A percentile compares a stretch with the other conserved stretches of the same genome.
These are phyloP conservation scores for Disparrhopalites patrizii DNA, from an alignment of 2,888 invertebrate genomes.

Conservation along the genomic window DNA sequence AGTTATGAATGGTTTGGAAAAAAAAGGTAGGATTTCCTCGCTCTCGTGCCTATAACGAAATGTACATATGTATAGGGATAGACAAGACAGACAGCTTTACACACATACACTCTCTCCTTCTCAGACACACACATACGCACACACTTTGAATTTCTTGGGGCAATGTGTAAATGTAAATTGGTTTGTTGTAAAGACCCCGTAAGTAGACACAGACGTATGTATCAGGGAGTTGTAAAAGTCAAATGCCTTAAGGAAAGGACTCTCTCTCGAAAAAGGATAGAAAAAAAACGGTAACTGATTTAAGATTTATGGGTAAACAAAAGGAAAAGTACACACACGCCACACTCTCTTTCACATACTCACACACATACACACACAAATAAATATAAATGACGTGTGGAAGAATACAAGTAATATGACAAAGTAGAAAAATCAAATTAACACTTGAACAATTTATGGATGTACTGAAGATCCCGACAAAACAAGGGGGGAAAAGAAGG, in stretches of 20 bases:
- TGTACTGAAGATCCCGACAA: too few relatives aligned
- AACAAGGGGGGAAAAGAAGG: too few relatives aligned
- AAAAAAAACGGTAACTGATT: conserved; percentile 9
- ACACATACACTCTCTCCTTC: too few relatives aligned
- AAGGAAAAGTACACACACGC: neutral
- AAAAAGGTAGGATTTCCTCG: conserved; percentile 7
- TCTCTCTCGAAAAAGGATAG: neutral
- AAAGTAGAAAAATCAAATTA: conserved; percentile 10
- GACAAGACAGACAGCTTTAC: too few relatives aligned
- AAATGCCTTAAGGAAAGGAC: neutral
- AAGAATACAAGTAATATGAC: neutral
- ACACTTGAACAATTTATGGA: conserved; percentile 6
- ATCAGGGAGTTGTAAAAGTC: neutral
- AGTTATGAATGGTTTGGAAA: neutral
- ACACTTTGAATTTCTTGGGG: conserved; percentile 7
- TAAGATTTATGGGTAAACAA: conserved; percentile 10
- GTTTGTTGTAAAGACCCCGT: too few relatives aligned
- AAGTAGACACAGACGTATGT: neutral
- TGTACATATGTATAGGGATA: too few relatives aligned
- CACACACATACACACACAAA: too few relatives aligned
- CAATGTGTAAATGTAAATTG: conserved; percentile 13
- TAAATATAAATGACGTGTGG: conserved; percentile 7
- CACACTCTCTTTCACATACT: too few relatives aligned
- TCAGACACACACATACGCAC: too few relatives aligned
- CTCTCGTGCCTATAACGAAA: too few relatives aligned